phyloP scores from a whole-genome alignment of 1,140 invertebrate species.

The Lethocerus indicus region DNA sequence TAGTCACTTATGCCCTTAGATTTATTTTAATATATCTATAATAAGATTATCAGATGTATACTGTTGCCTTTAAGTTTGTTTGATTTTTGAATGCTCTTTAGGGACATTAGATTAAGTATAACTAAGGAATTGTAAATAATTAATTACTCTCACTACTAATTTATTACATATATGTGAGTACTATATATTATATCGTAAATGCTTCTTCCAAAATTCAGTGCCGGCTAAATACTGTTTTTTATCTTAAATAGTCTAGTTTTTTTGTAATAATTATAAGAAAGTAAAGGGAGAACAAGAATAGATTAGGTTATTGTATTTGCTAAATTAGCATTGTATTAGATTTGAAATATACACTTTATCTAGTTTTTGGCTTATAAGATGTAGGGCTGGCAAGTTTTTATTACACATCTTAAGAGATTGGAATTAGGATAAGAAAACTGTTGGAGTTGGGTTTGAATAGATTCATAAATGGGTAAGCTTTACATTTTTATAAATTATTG shows the following conservation, averaged over 20 bases:
- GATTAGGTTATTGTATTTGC: slow-evolving; percentile 8
- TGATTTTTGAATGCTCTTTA: slow-evolving; percentile 3
- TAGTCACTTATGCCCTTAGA: no score
- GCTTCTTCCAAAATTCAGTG: slow-evolving; percentile 15
- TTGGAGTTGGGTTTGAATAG: no score
- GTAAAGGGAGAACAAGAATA: slow-evolving; percentile 6
- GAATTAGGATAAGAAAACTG: slow-evolving; percentile 1
- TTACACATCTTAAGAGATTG: slow-evolving; percentile 2
- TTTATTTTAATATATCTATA: neutral
- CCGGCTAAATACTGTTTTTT: slow-evolving; percentile 13
- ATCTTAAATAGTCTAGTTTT: slow-evolving; percentile 13
- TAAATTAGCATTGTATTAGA: slow-evolving; percentile 9
- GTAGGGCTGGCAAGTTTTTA: slow-evolving; percentile 8
- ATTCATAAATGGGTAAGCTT: no score
- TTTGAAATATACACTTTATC: slow-evolving; percentile 11
- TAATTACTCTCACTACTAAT: neutral
- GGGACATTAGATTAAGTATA: slow-evolving; percentile 2
- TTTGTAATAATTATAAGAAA: slow-evolving; percentile 10
- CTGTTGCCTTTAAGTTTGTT: no score
- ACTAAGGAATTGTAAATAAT: slow-evolving; percentile 2
- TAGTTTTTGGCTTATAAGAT: slow-evolving; percentile 8
- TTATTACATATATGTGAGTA: slow-evolving; percentile 2
- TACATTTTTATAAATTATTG: no score
- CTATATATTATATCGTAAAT: slow-evolving; percentile 9
- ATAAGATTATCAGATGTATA: no score